These are phyloP conservation scores for Cephonodes hylas DNA, from an alignment of 2,888 invertebrate species.

Conservation along the genomic window DNA sequence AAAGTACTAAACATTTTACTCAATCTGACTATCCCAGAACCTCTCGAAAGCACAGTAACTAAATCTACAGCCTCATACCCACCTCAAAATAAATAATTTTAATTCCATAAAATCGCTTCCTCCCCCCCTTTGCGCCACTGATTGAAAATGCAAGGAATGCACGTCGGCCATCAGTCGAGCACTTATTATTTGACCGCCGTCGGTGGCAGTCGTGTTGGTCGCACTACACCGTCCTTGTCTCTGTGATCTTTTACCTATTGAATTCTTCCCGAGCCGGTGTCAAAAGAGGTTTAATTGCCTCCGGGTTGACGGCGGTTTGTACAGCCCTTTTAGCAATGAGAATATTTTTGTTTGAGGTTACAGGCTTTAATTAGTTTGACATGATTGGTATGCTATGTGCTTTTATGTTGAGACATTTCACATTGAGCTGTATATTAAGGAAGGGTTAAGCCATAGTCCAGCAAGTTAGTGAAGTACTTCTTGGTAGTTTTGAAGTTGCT, in stretches of 20 bases:
- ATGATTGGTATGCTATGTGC: too few relatives aligned
- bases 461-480: too few relatives aligned
- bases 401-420: too few relatives aligned
- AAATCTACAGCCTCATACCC: too few relatives aligned
- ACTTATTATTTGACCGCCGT: conserved; percentile 2
- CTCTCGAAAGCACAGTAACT: too few relatives aligned
- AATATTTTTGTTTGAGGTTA: background rate
- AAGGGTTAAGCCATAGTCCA: too few relatives aligned
- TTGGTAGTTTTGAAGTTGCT: too few relatives aligned
- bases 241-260: background rate
- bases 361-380: too few relatives aligned
- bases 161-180: background rate
- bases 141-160: conserved; percentile 12
- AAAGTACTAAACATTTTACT: too few relatives aligned
- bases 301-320: background rate
- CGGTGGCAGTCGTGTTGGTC: background rate
- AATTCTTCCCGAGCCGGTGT: background rate
- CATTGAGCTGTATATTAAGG: too few relatives aligned
- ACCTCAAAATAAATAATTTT: background rate
- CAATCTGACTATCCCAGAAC: too few relatives aligned
- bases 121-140: background rate
- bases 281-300: background rate
- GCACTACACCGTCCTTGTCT: background rate
- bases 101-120: background rate
- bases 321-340: background rate